Percentiles rank a stretch among this genome's conserved stretches.
These are phyloP conservation scores for Rhopalosiphum maidis DNA, from an alignment of 1,140 invertebrate genomes.

Conservation along the genomic window DNA sequence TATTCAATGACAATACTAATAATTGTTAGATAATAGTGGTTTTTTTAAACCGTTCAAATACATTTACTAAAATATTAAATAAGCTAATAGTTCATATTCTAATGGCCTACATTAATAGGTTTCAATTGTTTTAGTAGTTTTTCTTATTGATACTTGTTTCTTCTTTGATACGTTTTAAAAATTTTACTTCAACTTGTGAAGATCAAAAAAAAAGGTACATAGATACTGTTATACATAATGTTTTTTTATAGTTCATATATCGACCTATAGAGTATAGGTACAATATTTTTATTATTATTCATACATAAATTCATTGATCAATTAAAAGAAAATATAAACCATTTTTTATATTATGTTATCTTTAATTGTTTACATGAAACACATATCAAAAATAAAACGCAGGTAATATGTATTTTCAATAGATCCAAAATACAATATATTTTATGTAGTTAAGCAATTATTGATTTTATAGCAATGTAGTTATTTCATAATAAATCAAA, in stretches of 20 bases:
- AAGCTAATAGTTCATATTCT: neutral
- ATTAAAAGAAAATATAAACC: neutral
- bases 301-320: neutral
- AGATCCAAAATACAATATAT: neutral
- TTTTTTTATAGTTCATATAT: neutral
- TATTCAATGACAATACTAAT: neutral
- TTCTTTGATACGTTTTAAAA: neutral
- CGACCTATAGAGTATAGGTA: neutral
- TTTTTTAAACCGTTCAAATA: neutral
- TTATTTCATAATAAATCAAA: neutral
- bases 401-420: neutral
- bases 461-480: neutral
- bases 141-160: neutral
- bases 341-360: neutral
- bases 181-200: neutral
- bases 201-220: neutral
- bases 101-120: neutral
- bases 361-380: neutral
- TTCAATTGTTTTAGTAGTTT: neutral
- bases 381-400: neutral
- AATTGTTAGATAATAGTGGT: neutral
- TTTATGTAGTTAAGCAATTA: neutral
- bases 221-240: neutral
- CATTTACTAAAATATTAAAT: neutral
- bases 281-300: slow-evolving; percentile 4